Conservation (phyloP, 2,797 vertebrate species). For the Linurgus olivaceus region DNA sequence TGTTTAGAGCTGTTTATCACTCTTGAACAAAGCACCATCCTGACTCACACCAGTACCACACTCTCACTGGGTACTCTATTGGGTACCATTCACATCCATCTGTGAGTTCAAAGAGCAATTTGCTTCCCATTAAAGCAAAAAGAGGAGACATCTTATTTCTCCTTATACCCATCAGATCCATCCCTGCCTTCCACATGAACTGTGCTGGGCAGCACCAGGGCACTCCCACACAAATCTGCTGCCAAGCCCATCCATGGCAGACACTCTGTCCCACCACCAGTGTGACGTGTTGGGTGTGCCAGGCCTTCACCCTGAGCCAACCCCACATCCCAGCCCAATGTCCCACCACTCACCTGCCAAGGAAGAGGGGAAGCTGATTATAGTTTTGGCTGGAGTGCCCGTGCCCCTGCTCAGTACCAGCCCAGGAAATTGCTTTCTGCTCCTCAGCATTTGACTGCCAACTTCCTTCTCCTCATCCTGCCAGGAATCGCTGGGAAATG, state of each 20-base stretch:
- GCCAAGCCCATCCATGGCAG: background rate
- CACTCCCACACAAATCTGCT: background rate
- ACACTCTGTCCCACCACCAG: background rate
- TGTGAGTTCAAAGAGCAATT: background rate
- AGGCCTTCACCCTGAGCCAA: background rate
- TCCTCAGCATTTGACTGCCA: background rate
- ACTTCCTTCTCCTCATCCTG: background rate
- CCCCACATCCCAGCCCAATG: background rate
- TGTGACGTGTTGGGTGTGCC: accelerated
- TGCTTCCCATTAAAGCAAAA: background rate
- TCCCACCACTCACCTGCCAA: background rate
- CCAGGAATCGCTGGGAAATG: background rate
- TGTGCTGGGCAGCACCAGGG: background rate
- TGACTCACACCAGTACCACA: background rate
- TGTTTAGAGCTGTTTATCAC: background rate
- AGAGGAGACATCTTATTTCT: background rate
- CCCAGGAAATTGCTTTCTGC: background rate
- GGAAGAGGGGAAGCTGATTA: background rate
- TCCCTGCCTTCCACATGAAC: background rate
- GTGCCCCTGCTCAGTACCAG: background rate
- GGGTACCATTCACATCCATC: background rate
- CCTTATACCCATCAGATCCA: background rate
- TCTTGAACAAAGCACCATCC: background rate
- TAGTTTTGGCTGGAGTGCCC: background rate
- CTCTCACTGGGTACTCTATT: background rate